phyloP scores from a whole-genome alignment of 2,113 vertebrate species.

The Pseudopipra pipra region DNA sequence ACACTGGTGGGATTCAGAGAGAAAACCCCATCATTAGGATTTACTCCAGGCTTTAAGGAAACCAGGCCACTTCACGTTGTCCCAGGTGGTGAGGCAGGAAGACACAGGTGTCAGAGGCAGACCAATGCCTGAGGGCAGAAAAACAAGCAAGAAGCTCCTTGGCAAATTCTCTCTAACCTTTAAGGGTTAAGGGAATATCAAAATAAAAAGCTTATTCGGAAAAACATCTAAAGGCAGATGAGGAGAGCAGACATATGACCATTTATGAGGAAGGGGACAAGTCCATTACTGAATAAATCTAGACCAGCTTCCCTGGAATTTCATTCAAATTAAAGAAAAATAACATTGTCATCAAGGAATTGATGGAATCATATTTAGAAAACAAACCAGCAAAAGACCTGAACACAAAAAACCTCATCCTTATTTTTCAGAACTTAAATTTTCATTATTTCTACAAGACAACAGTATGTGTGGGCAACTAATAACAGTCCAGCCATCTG shows the following conservation, averaged over 20 bases:
- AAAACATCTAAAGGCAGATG: background rate
- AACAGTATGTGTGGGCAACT: background rate
- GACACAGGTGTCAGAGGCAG: background rate
- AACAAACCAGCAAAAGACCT: background rate
- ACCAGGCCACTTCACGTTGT: background rate
- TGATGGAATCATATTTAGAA: background rate
- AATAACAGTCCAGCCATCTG: conserved; percentile 4
- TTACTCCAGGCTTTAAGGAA: background rate
- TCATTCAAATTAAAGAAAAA: background rate
- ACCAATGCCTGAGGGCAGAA: background rate
- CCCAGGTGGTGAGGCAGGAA: background rate
- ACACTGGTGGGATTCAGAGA: background rate
- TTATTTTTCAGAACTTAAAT: background rate
- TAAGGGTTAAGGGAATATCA: background rate
- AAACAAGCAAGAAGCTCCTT: background rate
- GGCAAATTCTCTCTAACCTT: background rate
- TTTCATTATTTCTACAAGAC: background rate
- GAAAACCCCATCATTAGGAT: background rate
- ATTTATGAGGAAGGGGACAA: background rate
- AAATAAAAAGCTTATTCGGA: background rate
- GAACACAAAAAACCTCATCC: background rate
- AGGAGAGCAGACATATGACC: background rate
- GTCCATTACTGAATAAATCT: background rate
- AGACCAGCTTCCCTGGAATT: background rate
- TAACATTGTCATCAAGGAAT: background rate